Percentiles rank a stretch among this genome's conserved stretches.
These are phyloP conservation scores for Perizoma flavofasciatum DNA, from an alignment of 2,888 invertebrate genomes.

Conservation along the genomic window DNA sequence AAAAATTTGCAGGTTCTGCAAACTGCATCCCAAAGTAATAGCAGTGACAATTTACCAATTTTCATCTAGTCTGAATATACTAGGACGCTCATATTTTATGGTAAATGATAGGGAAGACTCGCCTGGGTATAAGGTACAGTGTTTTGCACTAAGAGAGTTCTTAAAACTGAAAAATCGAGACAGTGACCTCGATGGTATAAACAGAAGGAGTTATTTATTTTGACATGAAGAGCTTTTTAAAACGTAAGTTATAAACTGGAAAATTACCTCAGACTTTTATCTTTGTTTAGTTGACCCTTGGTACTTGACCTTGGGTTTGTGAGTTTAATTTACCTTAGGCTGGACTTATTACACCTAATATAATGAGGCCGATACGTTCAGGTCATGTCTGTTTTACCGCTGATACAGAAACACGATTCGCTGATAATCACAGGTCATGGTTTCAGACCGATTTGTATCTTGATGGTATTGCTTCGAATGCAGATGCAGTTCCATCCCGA, in stretches of 20 bases:
- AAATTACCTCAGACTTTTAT: not conserved
- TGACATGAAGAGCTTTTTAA: not conserved
- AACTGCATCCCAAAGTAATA: constrained; percentile 4
- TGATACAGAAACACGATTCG: not conserved
- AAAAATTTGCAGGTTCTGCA: not conserved
- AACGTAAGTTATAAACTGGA: not conserved
- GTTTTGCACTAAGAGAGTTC: constrained; percentile 48
- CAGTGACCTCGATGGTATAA: constrained; percentile 1
- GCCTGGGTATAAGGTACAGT: constrained; percentile 48
- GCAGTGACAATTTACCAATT: constrained; percentile 5
- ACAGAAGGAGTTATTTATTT: constrained; percentile 4
- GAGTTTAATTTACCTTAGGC: no score
- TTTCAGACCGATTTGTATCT: constrained; percentile 10
- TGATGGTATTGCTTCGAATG: constrained; percentile 2
- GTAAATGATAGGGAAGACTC: constrained; percentile 45
- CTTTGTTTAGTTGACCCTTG: no score
- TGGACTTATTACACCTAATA: no score
- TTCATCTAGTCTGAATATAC: constrained; percentile 43
- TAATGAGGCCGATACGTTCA: no score
- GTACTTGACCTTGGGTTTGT: no score
- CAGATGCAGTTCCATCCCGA: not conserved
- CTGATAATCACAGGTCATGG: constrained; percentile 20
- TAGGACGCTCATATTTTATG: constrained; percentile 51
- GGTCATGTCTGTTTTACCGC: not conserved
- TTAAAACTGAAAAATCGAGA: constrained; percentile 23